Evolutionary conservation across 2,888 invertebrate genomes (phyloP).

Genomic region (Epinotia nisella): DNA sequence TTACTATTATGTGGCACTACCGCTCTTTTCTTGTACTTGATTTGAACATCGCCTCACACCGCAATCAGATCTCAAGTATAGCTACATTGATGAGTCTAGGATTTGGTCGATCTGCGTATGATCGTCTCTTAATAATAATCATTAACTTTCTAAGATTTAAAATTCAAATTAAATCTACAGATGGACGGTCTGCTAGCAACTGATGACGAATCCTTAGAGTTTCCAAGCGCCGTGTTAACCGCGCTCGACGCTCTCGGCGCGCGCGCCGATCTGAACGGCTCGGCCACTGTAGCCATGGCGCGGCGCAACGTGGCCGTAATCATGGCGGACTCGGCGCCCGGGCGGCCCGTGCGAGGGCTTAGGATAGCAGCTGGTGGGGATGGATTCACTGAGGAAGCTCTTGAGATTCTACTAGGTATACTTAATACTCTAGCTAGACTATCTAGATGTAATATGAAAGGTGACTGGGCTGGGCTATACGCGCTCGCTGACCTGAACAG

Average conservation of each 20-base stretch:
- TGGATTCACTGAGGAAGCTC: conserved; percentile 38
- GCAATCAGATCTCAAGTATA: too few species aligned
- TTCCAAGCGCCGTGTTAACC: conserved; percentile 43
- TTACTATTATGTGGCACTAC: too few species aligned
- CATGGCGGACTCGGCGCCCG: conserved; percentile 45
- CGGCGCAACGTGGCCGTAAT: conserved; percentile 47
- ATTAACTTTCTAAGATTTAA: too few species aligned
- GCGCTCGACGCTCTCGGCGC: conserved; percentile 44
- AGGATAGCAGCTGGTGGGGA: conserved; percentile 31
- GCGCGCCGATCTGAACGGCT: conserved; percentile 46
- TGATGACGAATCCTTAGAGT: conserved; percentile 37
- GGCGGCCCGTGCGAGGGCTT: conserved; percentile 44
- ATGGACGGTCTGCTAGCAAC: conserved; percentile 43
- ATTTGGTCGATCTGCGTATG: too few species aligned
- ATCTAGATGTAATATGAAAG: not conserved
- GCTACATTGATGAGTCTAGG: too few species aligned
- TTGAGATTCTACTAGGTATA: conserved; percentile 46
- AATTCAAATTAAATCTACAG: conserved; percentile 16
- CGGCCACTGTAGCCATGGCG: conserved; percentile 34
- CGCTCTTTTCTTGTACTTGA: too few species aligned
- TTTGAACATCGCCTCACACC: too few species aligned
- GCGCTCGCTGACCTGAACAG: too few species aligned
- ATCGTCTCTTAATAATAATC: too few species aligned
- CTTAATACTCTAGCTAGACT: not conserved
- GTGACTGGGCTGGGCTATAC: too few species aligned